These are phyloP conservation scores for Nerophis ophidion DNA, from an alignment of 2,113 vertebrate genomes.

Conservation along the genomic window DNA sequence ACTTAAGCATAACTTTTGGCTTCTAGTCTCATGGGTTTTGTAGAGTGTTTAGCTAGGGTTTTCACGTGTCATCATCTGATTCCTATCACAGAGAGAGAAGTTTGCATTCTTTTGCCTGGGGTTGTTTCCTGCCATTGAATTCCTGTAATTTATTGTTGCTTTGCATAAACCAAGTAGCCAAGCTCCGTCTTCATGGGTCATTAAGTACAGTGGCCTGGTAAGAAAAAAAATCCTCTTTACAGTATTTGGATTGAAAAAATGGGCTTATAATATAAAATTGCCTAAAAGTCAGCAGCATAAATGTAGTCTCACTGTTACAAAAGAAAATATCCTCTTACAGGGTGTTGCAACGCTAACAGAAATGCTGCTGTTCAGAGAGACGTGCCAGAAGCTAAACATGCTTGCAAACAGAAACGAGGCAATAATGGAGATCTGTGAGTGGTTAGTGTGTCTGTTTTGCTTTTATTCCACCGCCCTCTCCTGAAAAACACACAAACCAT, in stretches of 20 bases:
- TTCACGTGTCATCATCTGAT: slow-evolving; percentile 45
- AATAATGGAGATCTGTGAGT: slow-evolving; percentile 35
- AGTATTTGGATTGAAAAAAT: slow-evolving; percentile 23
- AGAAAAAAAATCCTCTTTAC: slow-evolving; percentile 3
- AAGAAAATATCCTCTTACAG: slow-evolving; percentile 36
- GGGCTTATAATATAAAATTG: slow-evolving; percentile 6
- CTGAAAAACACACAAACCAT: slow-evolving; percentile 21
- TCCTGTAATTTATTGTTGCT: slow-evolving; percentile 39
- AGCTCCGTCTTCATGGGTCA: slow-evolving; percentile 18
- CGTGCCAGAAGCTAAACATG: slow-evolving; percentile 39
- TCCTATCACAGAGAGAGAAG: slow-evolving; percentile 34
- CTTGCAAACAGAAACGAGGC: slow-evolving; percentile 29
- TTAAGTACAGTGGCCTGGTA: slow-evolving; percentile 1
- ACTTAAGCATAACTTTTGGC: too few relatives aligned
- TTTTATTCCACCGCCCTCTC: slow-evolving; percentile 19
- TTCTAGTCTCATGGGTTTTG: slow-evolving; percentile 3
- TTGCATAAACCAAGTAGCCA: slow-evolving; percentile 10
- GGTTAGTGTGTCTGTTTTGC: slow-evolving; percentile 34
- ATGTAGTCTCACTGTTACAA: slow-evolving; percentile 11
- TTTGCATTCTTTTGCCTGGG: slow-evolving; percentile 42
- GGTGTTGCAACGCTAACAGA: slow-evolving; percentile 33
- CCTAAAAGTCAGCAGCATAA: slow-evolving; percentile 17
- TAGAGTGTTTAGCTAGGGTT: background rate
- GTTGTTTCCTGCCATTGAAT: slow-evolving; percentile 45
- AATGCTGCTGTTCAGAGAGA: slow-evolving; percentile 24